Base-by-base conservation (phyloP, 2,888 invertebrate species). In the Aleiodes leptofemur region DNA sequence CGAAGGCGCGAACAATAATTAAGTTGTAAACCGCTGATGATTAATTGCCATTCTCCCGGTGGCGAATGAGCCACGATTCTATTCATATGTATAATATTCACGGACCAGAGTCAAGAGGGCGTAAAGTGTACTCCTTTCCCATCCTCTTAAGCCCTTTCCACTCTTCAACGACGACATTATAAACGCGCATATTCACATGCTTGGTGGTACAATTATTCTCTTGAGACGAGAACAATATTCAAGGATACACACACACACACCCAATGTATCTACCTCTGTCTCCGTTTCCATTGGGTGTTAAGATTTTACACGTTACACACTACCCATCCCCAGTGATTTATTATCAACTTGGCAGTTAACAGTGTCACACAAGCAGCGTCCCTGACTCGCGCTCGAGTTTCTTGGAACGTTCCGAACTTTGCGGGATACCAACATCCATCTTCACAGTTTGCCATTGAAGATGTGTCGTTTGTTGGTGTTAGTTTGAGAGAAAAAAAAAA, bases 11-110 rank as follows among this genome's bases (percentile, higher is more conserved):
- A 73, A 79, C 81, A 81, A 84, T 86, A 84, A 86, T 86, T 84
- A 83, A 85, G 82, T 83, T 83, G 84, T 80, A 81, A 77, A 76
- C 76, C 66, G 69, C 68, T 51, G 77, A 74, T 83, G 84, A 86
- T 86, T 85, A 85, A 86, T 84, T 77, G 34, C 59, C 11, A 79
- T 78, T 79, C 69, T 69, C 69, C 77, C 73, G 80, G 56, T 48
- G 56, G 53, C 56, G 34, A 31, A 23, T n/a, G 43, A 56, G 38
- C 34, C 69, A 55, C 14, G 38, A 34, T 43, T 31, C n/a, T 29
- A 59, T 29, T 29, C 59, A 31, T 8, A 31, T 59, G 11, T 11
- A 29, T 59, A 59, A 11, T 9, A 9, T 8, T 9, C 43, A 11
- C 7, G 9, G 43, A 8, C 9, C 43, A 43, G 43, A 43, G 38